Conservation (phyloP, 1,140 invertebrate species). For the Pseudomyrmex concolor region DNA sequence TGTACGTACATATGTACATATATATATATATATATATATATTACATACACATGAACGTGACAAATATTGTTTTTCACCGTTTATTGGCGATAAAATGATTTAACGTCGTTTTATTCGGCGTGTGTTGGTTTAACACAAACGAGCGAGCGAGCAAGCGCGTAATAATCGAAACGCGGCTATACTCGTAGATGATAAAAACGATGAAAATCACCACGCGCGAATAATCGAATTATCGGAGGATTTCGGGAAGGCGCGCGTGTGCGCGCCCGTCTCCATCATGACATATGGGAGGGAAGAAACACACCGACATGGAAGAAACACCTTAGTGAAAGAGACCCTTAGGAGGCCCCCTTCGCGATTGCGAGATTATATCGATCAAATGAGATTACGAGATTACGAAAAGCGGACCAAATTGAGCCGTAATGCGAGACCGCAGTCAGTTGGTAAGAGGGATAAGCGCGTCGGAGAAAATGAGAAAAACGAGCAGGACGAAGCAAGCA, state of each 20-base stretch:
- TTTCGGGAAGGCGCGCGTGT: conserved; percentile 48
- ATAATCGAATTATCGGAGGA: conserved; percentile 72
- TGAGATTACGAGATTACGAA: conserved; percentile 72
- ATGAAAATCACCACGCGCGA: conserved; percentile 38
- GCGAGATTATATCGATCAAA: conserved; percentile 75
- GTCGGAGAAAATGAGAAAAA: conserved; percentile 73
- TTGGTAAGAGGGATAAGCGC: conserved; percentile 70
- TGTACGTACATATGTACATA: too few species aligned
- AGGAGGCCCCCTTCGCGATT: conserved; percentile 64
- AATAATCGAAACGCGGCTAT: background rate
- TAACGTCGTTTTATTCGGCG: background rate
- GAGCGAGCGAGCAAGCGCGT: background rate
- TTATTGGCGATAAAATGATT: background rate
- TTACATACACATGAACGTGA: too few species aligned
- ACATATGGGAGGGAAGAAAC: too few species aligned
- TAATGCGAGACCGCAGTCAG: conserved; percentile 69
- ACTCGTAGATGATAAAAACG: background rate
- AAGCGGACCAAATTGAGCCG: conserved; percentile 75
- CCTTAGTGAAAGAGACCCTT: conserved; percentile 57
- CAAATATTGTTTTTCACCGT: background rate
- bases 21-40: too few species aligned
- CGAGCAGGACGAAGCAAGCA: conserved; percentile 53
- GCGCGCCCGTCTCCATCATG: too few species aligned
- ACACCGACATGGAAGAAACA: conserved; percentile 45
- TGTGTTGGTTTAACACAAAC: background rate